These are phyloP conservation scores for Galaxea fascicularis DNA, from an alignment of 92 coral and sea anemone species.

Conservation along the genomic window DNA sequence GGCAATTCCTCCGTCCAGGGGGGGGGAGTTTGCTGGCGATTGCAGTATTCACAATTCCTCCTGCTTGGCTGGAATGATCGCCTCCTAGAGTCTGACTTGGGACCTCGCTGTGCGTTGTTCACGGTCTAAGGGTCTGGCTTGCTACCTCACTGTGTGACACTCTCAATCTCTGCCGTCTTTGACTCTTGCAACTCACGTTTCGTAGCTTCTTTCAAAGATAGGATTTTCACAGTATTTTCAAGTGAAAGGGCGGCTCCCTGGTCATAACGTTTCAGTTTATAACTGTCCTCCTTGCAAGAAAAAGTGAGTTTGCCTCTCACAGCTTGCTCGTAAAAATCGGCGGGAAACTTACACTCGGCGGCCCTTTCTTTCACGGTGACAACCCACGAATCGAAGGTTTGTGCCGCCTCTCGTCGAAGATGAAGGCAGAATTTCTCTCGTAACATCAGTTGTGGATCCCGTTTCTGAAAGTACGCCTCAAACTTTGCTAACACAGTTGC, in stretches of 20 bases:
- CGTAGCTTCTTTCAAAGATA: constrained; percentile 42
- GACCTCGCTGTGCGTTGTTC: background rate
- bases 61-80: constrained; percentile 2
- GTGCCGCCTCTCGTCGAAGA: constrained; percentile 62
- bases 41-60: constrained; percentile 41
- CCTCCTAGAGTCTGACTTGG: constrained; percentile 17
- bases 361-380: constrained; percentile 66
- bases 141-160: background rate
- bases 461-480: constrained; percentile 56
- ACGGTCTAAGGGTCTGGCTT: background rate
- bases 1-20: constrained; percentile 62
- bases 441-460: constrained; percentile 51
- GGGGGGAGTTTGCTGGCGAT: constrained; percentile 40
- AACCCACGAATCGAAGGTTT: constrained; percentile 65
- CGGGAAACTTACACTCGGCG: constrained; percentile 65
- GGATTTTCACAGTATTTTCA: constrained; percentile 19
- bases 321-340: constrained; percentile 57
- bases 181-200: constrained; percentile 56
- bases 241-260: constrained; percentile 61
- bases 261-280: constrained; percentile 61
- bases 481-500: constrained; percentile 57
- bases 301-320: constrained; percentile 65
- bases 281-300: constrained; percentile 59
- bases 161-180: constrained; percentile 20
- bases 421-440: constrained; percentile 56